Evolutionary conservation across 1,140 invertebrate genomes (phyloP).

Genomic region (Sipha flava): DNA sequence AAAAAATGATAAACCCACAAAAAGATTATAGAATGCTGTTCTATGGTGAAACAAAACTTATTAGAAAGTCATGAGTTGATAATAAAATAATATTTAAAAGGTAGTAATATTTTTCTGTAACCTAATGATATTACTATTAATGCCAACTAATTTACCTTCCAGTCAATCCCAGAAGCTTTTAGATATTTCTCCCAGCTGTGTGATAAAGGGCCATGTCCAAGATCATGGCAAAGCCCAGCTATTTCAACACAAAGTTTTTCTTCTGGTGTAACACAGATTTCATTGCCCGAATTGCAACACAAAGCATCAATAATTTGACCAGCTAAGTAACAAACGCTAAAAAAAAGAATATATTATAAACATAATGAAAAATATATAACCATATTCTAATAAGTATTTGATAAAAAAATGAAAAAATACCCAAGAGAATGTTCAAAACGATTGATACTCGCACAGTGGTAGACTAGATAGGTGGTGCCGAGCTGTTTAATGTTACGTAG

Average conservation of each 20-base stretch:
- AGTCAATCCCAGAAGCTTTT: constrained; percentile 39
- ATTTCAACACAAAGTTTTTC: constrained; percentile 46
- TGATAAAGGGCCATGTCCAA: constrained; percentile 60
- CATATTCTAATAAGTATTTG: constrained; percentile 19
- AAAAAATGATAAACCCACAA: too few species aligned
- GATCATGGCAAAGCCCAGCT: constrained; percentile 59
- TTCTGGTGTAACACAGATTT: constrained; percentile 17
- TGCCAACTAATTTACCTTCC: constrained; percentile 40
- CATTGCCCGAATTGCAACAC: constrained; percentile 25
- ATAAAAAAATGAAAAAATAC: constrained; percentile 40
- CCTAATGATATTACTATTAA: too few species aligned
- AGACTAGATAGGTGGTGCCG: constrained; percentile 50
- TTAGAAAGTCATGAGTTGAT: too few species aligned
- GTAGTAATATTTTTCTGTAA: too few species aligned
- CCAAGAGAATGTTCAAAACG: constrained; percentile 57
- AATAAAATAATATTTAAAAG: too few species aligned
- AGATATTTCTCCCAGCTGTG: constrained; percentile 52
- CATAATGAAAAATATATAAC: constrained; percentile 16
- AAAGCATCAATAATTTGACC: constrained; percentile 38
- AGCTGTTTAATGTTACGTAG: constrained; percentile 52
- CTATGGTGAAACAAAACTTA: not conserved
- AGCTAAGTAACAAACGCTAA: constrained; percentile 41
- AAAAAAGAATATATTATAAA: constrained; percentile 14
- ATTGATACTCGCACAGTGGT: constrained; percentile 50
- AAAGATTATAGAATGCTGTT: too few species aligned